Evolutionary conservation across 2,113 vertebrate genomes (phyloP).

Genomic region (Dendropsophus ebraccatus): DNA sequence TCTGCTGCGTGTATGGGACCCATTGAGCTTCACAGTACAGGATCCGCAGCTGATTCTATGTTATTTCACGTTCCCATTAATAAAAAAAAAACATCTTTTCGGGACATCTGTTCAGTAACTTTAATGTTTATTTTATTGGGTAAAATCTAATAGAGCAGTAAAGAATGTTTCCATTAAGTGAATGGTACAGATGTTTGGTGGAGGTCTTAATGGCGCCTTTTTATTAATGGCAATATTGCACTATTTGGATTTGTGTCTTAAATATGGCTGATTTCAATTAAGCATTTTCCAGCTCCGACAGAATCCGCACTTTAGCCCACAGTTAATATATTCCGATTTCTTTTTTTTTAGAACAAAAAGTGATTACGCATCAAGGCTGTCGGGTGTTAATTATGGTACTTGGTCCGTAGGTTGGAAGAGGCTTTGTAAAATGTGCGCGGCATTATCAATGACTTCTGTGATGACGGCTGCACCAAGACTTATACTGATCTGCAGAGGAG

Average conservation of each 20-base stretch:
- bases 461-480: background rate
- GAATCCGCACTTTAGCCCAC: slow-evolving; percentile 1
- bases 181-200: slow-evolving; percentile 43
- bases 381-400: slow-evolving; percentile 41
- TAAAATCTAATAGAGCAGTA: slow-evolving; percentile 46
- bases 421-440: background rate
- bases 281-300: background rate
- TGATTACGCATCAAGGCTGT: slow-evolving; percentile 51
- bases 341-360: slow-evolving; percentile 33
- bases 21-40: no score
- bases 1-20: no score
- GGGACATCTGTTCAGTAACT: slow-evolving; percentile 43
- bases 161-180: slow-evolving; percentile 50
- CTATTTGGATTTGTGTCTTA: slow-evolving; percentile 47
- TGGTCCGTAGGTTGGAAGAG: slow-evolving; percentile 28
- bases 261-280: slow-evolving; percentile 48
- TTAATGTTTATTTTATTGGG: slow-evolving; percentile 32
- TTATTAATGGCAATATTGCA: slow-evolving; percentile 51
- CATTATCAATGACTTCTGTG: slow-evolving; percentile 17
- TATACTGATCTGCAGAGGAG: background rate
- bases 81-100: slow-evolving; percentile 40
- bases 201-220: slow-evolving; percentile 40
- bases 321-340: slow-evolving; percentile 33
- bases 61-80: slow-evolving; percentile 38
- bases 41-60: no score